These are phyloP conservation scores for Pimephales promelas DNA, from an alignment of 2,113 vertebrate species.

Conservation along the genomic window DNA sequence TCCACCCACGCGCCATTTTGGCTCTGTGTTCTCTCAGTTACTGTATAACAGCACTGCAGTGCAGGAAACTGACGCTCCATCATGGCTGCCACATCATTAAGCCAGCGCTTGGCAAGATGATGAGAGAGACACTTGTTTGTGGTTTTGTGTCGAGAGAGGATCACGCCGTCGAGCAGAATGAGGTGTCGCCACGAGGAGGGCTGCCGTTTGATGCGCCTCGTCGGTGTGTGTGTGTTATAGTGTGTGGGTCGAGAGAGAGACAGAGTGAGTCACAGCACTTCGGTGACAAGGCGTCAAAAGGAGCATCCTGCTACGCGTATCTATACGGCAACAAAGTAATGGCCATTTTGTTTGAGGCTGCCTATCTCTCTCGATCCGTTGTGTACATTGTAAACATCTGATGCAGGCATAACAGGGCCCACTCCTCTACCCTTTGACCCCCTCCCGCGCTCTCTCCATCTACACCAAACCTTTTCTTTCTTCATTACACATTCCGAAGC, in stretches of 20 bases:
- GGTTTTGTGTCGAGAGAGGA: constrained; percentile 41
- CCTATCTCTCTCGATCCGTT: constrained; percentile 15
- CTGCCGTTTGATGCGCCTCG: constrained; percentile 31
- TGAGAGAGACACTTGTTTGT: constrained; percentile 50
- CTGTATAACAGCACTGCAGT: constrained; percentile 35
- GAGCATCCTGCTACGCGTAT: constrained; percentile 15
- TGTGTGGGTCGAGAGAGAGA: constrained; percentile 22
- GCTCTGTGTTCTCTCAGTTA: constrained; percentile 30
- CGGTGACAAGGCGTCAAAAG: constrained; percentile 29
- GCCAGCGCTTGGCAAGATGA: constrained; percentile 47
- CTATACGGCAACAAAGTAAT: constrained; percentile 31
- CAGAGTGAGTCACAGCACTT: constrained; percentile 20
- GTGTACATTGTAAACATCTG: constrained; percentile 3
- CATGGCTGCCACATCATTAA: constrained; percentile 58
- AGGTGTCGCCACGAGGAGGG: constrained; percentile 28
- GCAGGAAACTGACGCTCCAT: constrained; percentile 50
- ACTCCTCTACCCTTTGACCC: constrained; percentile 28
- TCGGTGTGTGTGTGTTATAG: neutral
- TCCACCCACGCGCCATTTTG: constrained; percentile 48
- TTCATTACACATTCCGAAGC: constrained; percentile 85
- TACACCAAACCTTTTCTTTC: constrained; percentile 33
- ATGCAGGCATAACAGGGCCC: constrained; percentile 28
- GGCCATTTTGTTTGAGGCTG: constrained; percentile 38
- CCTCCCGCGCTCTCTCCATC: constrained; percentile 46
- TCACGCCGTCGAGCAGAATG: constrained; percentile 41